Percentiles rank a stretch among this genome's conserved stretches.
Conservation (phyloP, 30 jellyfish, hydroid and myxozoan species). For the Hydractinia symbiolongicarpus region DNA sequence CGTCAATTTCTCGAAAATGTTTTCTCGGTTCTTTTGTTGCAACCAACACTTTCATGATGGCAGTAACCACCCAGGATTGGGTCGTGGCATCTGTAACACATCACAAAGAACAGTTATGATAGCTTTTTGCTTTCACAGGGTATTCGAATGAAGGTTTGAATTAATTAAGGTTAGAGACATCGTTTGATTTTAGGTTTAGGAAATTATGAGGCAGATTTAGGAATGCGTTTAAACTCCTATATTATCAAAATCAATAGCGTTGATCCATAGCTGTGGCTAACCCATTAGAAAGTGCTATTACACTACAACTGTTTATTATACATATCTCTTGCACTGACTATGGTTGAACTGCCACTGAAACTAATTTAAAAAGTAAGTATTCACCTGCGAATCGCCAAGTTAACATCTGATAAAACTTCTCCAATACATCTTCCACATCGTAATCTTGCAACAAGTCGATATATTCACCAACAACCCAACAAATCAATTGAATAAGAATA, state of each 20-base stretch:
- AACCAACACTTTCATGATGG: slow-evolving; percentile 47
- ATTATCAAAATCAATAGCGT: too few relatives aligned
- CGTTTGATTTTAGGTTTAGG: too few relatives aligned
- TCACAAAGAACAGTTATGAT: background rate
- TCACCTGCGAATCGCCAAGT: slow-evolving; percentile 39
- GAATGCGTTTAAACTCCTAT: too few relatives aligned
- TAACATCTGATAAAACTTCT: slow-evolving; percentile 45
- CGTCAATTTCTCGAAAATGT: slow-evolving; percentile 4
- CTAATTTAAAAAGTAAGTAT: background rate
- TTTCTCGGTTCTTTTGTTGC: slow-evolving; percentile 33
- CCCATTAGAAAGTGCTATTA: too few relatives aligned
- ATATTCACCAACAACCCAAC: slow-evolving; percentile 91
- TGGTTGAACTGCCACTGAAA: too few relatives aligned
- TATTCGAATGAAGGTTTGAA: background rate
- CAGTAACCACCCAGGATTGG: slow-evolving; percentile 61
- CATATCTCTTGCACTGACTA: too few relatives aligned
- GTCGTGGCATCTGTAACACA: slow-evolving; percentile 39
- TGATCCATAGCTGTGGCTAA: too few relatives aligned
- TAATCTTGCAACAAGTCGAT: slow-evolving; percentile 38
- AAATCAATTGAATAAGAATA: slow-evolving; percentile 45
- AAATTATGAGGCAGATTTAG: too few relatives aligned
- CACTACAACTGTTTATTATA: too few relatives aligned
- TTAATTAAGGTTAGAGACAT: too few relatives aligned
- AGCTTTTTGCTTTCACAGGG: too few relatives aligned
- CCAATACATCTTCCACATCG: slow-evolving; percentile 55